Evolutionary conservation across 1,140 invertebrate genomes (phyloP).

Genomic region (Drosophila pseudoobscura): DNA sequence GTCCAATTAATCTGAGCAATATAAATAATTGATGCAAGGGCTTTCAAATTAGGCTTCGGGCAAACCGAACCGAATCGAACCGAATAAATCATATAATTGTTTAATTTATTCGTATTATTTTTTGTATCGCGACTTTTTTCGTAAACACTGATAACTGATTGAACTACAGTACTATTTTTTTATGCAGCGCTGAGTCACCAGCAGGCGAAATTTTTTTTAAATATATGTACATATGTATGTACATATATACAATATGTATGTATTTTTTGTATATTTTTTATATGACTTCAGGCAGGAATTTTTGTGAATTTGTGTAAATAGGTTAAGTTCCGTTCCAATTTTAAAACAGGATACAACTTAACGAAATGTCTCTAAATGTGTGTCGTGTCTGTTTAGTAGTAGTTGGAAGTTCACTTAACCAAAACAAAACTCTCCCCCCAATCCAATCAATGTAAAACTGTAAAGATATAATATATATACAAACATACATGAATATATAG

Average conservation of each 20-base stretch:
- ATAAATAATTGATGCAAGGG: not conserved
- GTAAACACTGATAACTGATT: constrained; percentile 26
- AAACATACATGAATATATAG: constrained; percentile 23
- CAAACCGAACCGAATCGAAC: too few species aligned
- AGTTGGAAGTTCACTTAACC: constrained; percentile 66
- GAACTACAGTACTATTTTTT: constrained; percentile 4
- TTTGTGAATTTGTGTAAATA: constrained; percentile 65
- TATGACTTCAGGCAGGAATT: constrained; percentile 23
- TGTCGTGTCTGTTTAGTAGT: constrained; percentile 49
- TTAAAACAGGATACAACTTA: constrained; percentile 31
- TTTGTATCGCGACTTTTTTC: constrained; percentile 2
- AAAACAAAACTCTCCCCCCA: constrained; percentile 16
- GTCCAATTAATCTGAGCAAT: constrained; percentile 2
- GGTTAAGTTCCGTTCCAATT: constrained; percentile 61
- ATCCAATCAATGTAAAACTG: constrained; percentile 43
- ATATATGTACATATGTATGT: constrained; percentile 4
- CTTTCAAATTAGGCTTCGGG: too few species aligned
- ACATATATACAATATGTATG: not conserved
- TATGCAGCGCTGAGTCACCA: not conserved
- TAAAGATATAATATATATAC: constrained; percentile 33
- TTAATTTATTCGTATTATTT: not conserved
- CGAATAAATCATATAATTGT: constrained; percentile 6
- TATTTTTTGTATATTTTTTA: constrained; percentile 51
- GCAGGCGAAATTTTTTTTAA: constrained; percentile 16
- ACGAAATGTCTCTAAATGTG: constrained; percentile 63